Evolutionary conservation across 2,888 invertebrate species (phyloP).

Genomic region (Chloroclystis v-ata): DNA sequence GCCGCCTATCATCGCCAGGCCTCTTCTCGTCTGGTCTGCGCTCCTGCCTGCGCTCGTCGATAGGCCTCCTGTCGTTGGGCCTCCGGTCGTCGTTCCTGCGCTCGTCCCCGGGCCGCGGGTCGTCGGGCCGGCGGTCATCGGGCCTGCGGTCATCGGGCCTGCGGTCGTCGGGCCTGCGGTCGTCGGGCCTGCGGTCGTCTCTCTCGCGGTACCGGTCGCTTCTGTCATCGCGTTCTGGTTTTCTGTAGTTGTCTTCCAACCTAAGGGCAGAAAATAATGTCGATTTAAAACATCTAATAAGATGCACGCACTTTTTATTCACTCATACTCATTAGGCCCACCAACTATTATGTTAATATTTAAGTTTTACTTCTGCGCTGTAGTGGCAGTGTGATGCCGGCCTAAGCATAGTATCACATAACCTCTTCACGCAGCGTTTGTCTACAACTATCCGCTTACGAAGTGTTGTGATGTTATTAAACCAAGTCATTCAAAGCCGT

Average conservation of each 20-base stretch:
- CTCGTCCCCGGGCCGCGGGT: slow-evolving; percentile 1
- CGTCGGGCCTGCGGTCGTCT: slow-evolving; percentile 25
- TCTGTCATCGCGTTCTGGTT: slow-evolving; percentile 33
- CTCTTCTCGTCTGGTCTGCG: slow-evolving; percentile 3
- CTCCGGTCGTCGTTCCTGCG: background rate
- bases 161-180: slow-evolving; percentile 7
- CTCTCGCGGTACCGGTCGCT: slow-evolving; percentile 35
- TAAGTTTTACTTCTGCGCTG: too few relatives aligned
- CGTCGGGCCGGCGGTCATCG: slow-evolving; percentile 6
- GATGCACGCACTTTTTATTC: too few relatives aligned
- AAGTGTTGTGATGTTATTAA: too few relatives aligned
- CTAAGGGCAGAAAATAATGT: too few relatives aligned
- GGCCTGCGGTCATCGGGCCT: slow-evolving; percentile 21
- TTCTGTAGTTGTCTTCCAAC: slow-evolving; percentile 49
- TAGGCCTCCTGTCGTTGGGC: slow-evolving; percentile 3
- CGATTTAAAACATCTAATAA: too few relatives aligned
- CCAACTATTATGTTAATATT: too few relatives aligned
- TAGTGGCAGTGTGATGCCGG: too few relatives aligned
- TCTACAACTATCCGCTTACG: too few relatives aligned
- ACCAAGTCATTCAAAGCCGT: too few relatives aligned
- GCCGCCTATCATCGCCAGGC: slow-evolving; percentile 16
- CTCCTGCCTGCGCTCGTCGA: slow-evolving; percentile 19
- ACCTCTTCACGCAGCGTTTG: too few relatives aligned
- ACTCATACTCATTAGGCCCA: too few relatives aligned
- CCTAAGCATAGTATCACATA: too few relatives aligned